phyloP scores from a whole-genome alignment of 1,140 invertebrate genomes.

The Carposina sasakii region DNA sequence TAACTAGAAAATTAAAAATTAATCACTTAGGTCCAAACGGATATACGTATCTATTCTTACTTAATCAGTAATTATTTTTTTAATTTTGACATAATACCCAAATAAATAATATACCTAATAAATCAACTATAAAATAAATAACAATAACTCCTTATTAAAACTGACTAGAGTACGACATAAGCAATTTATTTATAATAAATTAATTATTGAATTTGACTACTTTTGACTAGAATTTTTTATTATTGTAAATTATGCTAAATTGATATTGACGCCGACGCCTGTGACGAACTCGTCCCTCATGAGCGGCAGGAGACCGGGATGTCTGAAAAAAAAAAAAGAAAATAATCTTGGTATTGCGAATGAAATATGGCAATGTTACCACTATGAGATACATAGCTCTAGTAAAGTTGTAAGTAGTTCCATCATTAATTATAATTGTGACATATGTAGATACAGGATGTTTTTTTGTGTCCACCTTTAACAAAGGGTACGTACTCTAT shows the following conservation, averaged over 20 bases:
- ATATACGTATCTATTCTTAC: too few species aligned
- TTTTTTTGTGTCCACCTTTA: too few species aligned
- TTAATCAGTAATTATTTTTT: too few species aligned
- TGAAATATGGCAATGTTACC: too few species aligned
- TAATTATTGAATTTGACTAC: slow-evolving; percentile 15
- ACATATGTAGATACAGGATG: too few species aligned
- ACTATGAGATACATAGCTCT: too few species aligned
- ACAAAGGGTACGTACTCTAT: too few species aligned
- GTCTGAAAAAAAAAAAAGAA: slow-evolving; percentile 48
- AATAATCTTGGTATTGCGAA: too few species aligned
- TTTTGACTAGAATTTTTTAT: slow-evolving; percentile 32
- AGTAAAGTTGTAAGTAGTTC: too few species aligned
- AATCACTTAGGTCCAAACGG: too few species aligned
- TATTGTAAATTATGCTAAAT: slow-evolving; percentile 51
- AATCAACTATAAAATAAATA: slow-evolving; percentile 10
- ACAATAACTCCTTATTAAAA: not conserved
- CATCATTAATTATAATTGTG: too few species aligned
- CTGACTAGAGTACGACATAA: slow-evolving; percentile 2
- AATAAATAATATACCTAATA: not conserved
- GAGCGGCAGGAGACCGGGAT: slow-evolving; percentile 58
- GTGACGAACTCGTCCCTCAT: slow-evolving; percentile 67
- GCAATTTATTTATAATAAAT: slow-evolving; percentile 8
- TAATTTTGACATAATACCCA: slow-evolving; percentile 3
- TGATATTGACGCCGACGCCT: slow-evolving; percentile 67
- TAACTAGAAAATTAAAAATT: too few species aligned